These are phyloP conservation scores for Seriola dumerili DNA, from an alignment of 2,113 vertebrate genomes.

Conservation along the genomic window DNA sequence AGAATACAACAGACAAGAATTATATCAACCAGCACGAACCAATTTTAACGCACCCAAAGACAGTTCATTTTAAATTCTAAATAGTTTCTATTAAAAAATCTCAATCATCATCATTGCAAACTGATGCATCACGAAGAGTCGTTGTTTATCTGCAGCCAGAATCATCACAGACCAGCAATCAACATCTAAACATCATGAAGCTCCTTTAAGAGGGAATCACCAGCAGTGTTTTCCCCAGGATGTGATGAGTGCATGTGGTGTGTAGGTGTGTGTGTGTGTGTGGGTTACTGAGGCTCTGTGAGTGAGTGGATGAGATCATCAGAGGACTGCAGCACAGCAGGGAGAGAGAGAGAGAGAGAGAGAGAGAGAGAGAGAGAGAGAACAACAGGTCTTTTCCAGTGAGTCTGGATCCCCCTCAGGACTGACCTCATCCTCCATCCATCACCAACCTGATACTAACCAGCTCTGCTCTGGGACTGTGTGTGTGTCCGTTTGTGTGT, in stretches of 20 bases:
- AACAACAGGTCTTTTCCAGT: slow-evolving; percentile 67
- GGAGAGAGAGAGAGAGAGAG: neutral
- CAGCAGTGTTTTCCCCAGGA: slow-evolving; percentile 52
- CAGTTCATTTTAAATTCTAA: too few species aligned
- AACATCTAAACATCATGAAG: neutral
- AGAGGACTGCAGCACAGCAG: slow-evolving; percentile 49
- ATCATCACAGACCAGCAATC: neutral
- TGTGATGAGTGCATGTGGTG: slow-evolving; percentile 11
- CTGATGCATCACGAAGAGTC: too few species aligned
- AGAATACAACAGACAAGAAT: too few species aligned
- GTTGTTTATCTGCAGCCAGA: too few species aligned
- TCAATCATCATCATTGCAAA: too few species aligned
- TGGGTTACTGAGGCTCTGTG: slow-evolving; percentile 28
- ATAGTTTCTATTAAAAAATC: too few species aligned
- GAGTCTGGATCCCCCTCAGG: slow-evolving; percentile 68
- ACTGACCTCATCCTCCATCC: slow-evolving; percentile 70
- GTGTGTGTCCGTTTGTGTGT: neutral
- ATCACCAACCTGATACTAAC: slow-evolving; percentile 39
- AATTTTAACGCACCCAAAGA: too few species aligned
- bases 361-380: neutral
- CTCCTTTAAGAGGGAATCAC: slow-evolving; percentile 67
- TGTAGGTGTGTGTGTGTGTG: slow-evolving; percentile 29
- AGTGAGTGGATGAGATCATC: slow-evolving; percentile 61
- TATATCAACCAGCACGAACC: too few species aligned
- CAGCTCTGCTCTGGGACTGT: slow-evolving; percentile 28